Evolutionary conservation across 2,888 invertebrate species (phyloP), one percentile per base, ranked within the genome.

Genomic region (Tipula helvola): DNA sequence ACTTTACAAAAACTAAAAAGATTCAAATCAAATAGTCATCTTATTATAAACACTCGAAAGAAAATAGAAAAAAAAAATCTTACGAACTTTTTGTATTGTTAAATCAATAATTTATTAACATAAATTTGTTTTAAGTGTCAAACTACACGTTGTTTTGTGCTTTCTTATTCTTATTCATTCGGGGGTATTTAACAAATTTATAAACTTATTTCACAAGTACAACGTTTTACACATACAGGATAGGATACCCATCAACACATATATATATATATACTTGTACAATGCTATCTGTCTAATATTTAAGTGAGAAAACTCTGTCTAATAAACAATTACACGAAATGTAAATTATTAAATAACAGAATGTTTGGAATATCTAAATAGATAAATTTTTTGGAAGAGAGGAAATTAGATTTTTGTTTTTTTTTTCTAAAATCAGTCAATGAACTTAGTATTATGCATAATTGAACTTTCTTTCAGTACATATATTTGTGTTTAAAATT

Each of bases 71-170:
- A 28, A 28, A 28, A 57, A 57, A 57, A 18, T 71, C 71, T 71
- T 71, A 71, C 28, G 71, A 71, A 71, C 71, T 71, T 71, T 52
- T 71, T 71, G 71, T 71, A 39, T 84, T 84, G 84, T 84, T 84
- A 84, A 84, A 84, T 84, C 84, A 84, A 84, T 84, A 84, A 84
- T 84, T 84, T 84, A 84, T 84, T 84, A 84, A 84, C 84, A 84
- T 39, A 84, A 83, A 36, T 83, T 36, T 83, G 36, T 83, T 36
- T 83, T 28, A 83, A 83, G 28, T 83, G 83, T 83, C 83, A 83
- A 39, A 84, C 84, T 84, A 39, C 84, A 84, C 84, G 39, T 84
- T 39, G 84, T 71, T 28, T 71, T 18, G 71, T 71, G 71, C 71
- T 71, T 71, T 71, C 71, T 71, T 71, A 71, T 28, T 28, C 18